These are phyloP conservation scores for Porites lutea DNA, from an alignment of 64 coral and sea anemone genomes.

Conservation along the genomic window DNA sequence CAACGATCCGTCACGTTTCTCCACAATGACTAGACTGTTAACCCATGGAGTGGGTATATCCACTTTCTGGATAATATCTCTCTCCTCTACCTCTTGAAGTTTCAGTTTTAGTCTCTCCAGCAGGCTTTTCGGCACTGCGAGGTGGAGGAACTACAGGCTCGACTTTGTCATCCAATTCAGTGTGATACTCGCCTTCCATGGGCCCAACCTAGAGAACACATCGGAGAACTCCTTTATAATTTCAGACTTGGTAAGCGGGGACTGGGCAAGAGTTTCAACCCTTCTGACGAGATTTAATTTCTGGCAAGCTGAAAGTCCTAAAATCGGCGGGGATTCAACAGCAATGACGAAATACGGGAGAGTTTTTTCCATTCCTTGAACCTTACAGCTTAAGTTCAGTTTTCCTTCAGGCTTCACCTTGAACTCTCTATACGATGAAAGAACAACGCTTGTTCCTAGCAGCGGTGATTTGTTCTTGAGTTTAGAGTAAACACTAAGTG, in stretches of 20 bases:
- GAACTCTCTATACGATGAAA: too few relatives aligned
- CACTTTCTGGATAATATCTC: constrained; percentile 27
- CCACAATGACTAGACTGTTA: constrained; percentile 8
- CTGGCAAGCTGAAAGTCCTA: constrained; percentile 49
- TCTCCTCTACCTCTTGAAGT: not conserved
- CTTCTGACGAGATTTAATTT: constrained; percentile 43
- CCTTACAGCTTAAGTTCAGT: not conserved
- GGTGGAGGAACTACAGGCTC: not conserved
- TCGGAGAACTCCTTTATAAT: constrained; percentile 25
- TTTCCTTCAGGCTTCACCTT: not conserved
- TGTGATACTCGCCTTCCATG: not conserved
- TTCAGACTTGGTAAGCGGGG: not conserved
- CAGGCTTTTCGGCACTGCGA: not conserved
- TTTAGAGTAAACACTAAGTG: not conserved
- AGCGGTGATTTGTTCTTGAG: not conserved
- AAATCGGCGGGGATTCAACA: constrained; percentile 41
- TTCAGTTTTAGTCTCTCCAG: constrained; percentile 19
- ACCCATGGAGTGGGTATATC: constrained; percentile 25
- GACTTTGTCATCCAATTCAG: not conserved
- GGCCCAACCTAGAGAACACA: not conserved
- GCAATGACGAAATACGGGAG: not conserved
- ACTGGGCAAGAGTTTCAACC: constrained; percentile 19
- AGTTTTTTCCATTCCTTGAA: not conserved
- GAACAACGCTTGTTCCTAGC: not conserved
- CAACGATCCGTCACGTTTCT: constrained; percentile 14